Evolutionary conservation across 2,888 invertebrate species (phyloP).

Genomic region (Euspilapteryx auroguttella): DNA sequence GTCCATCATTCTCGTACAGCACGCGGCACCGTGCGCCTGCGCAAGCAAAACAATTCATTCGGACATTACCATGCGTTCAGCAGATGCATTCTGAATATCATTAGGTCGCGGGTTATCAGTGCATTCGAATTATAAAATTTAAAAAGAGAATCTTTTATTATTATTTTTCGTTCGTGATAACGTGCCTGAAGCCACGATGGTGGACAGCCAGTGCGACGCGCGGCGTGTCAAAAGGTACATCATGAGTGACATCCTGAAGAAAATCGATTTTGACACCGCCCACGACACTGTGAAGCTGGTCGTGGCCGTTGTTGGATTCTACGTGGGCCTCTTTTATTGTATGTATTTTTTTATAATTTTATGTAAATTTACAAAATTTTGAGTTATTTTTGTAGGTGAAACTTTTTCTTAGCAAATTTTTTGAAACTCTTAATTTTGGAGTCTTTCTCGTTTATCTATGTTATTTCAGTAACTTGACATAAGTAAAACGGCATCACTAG

Average conservation of each 20-base stretch:
- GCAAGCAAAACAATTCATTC: too few relatives aligned
- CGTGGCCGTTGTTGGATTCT: constrained; percentile 35
- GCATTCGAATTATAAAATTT: constrained; percentile 20
- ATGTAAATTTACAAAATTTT: constrained; percentile 5
- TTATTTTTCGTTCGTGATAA: neutral
- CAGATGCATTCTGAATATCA: constrained; percentile 24
- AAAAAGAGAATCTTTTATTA: constrained; percentile 6
- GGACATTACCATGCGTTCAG: constrained; percentile 4
- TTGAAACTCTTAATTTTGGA: too few relatives aligned
- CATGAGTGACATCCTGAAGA: constrained; percentile 50
- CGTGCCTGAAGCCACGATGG: constrained; percentile 30
- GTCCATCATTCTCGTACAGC: too few relatives aligned
- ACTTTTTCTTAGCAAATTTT: too few relatives aligned
- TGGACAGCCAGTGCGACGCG: constrained; percentile 38
- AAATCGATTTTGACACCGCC: constrained; percentile 23
- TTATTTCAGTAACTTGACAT: too few relatives aligned
- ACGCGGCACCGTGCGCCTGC: too few relatives aligned
- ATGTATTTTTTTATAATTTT: constrained; percentile 19
- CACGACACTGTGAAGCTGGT: constrained; percentile 37
- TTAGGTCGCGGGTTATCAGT: constrained; percentile 35
- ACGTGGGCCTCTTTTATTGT: constrained; percentile 40
- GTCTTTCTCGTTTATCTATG: too few relatives aligned
- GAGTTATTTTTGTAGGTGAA: constrained; percentile 1
- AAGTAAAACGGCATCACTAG: too few relatives aligned
- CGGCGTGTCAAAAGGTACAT: constrained; percentile 41